A percentile compares a stretch with the other conserved stretches of the same genome.
Evolutionary conservation across 2,888 invertebrate genomes (phyloP).

Genomic region (Pandemis heparana): DNA sequence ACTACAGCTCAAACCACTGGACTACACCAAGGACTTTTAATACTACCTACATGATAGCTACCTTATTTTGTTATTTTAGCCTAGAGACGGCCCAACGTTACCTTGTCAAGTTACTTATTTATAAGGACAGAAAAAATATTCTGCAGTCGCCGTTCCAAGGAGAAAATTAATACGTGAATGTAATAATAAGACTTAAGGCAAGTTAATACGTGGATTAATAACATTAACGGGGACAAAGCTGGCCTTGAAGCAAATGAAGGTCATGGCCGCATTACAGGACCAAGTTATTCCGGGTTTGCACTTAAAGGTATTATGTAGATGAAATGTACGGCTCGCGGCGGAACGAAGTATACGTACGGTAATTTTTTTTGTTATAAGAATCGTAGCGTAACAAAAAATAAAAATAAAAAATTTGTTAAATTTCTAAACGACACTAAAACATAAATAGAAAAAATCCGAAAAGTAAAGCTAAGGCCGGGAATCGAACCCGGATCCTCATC

Average conservation of each 20-base stretch:
- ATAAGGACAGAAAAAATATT: background rate
- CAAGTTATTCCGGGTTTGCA: slow-evolving; percentile 29
- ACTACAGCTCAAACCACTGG: too few species aligned
- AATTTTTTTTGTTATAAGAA: background rate
- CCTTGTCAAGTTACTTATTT: background rate
- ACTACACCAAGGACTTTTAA: too few species aligned
- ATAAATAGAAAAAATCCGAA: background rate
- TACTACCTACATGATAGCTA: too few species aligned
- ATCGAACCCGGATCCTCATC: too few species aligned
- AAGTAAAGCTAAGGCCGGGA: too few species aligned
- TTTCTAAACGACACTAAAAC: background rate
- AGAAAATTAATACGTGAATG: background rate
- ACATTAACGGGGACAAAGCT: slow-evolving; percentile 13
- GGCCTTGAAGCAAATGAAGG: slow-evolving; percentile 19
- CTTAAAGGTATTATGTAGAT: slow-evolving; percentile 37
- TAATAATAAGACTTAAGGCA: background rate
- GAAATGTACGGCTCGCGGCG: slow-evolving; percentile 9
- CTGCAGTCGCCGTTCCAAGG: background rate
- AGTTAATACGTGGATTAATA: slow-evolving; percentile 10
- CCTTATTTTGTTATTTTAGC: background rate
- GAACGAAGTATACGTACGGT: background rate
- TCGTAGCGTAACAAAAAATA: background rate
- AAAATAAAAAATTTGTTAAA: too few species aligned
- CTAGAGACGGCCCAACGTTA: background rate
- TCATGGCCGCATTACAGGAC: slow-evolving; percentile 13